These are phyloP conservation scores for Sebastes paucispinis DNA, from an alignment of 2,797 vertebrate genomes.

Conservation along the genomic window DNA sequence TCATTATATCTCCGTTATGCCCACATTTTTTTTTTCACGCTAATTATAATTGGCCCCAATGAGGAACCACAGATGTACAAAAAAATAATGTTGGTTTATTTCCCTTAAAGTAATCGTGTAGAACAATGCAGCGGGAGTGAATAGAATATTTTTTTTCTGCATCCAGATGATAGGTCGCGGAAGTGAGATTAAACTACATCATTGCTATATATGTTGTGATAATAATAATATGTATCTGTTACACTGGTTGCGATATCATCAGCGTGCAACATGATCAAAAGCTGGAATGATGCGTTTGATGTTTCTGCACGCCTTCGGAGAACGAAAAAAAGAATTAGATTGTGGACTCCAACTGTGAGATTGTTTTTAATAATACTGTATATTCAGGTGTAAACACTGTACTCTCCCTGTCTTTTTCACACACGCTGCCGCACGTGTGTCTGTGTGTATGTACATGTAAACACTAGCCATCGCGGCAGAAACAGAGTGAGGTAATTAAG, in stretches of 20 bases:
- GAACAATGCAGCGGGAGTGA: neutral
- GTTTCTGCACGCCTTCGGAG: constrained; percentile 26
- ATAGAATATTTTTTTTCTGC: neutral
- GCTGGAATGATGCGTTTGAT: constrained; percentile 56
- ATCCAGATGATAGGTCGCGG: neutral
- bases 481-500: constrained; percentile 52
- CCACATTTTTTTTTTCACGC: neutral
- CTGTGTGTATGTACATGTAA: constrained; percentile 11
- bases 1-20: constrained; percentile 36
- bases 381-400: constrained; percentile 41
- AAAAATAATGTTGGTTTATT: neutral
- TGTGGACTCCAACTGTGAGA: constrained; percentile 28
- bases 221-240: constrained; percentile 38
- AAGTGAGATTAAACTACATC: neutral
- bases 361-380: constrained; percentile 34
- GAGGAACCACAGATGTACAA: constrained; percentile 14
- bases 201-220: constrained; percentile 4
- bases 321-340: constrained; percentile 19
- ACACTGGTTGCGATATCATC: constrained; percentile 16
- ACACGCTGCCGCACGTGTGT: neutral
- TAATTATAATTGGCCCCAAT: constrained; percentile 50
- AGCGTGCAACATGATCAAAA: constrained; percentile 56
- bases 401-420: neutral
- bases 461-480: neutral
- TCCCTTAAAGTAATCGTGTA: neutral